Evolutionary conservation across 2,888 invertebrate species (phyloP).

Genomic region (Conomelus anceps): DNA sequence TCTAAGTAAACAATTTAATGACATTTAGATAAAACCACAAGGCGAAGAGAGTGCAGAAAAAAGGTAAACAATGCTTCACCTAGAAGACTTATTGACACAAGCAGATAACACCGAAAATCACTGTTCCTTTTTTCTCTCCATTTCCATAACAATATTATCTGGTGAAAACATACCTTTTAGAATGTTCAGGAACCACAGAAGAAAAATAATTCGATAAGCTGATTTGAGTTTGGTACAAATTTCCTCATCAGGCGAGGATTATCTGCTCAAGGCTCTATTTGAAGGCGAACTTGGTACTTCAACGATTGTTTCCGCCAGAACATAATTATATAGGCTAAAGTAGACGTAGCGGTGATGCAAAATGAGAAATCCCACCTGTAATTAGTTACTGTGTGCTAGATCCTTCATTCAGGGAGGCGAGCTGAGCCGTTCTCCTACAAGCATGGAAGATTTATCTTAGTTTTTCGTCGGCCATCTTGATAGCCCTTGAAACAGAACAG

Average conservation of each 20-base stretch:
- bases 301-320: neutral
- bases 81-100: no score
- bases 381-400: neutral
- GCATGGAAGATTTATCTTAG: neutral
- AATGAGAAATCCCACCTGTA: neutral
- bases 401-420: no score
- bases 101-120: no score
- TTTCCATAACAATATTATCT: neutral
- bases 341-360: neutral
- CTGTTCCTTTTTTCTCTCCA: no score
- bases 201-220: neutral
- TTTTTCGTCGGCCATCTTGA: neutral
- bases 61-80: no score
- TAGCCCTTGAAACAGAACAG: neutral
- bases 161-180: neutral
- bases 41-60: no score
- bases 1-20: no score
- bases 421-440: neutral
- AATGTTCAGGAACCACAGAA: neutral
- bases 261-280: neutral
- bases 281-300: neutral
- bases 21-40: no score
- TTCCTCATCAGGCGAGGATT: neutral
- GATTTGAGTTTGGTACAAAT: neutral
- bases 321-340: neutral